Evolutionary conservation across 2,113 vertebrate species (phyloP), one percentile per base, ranked within the genome.

Genomic region (Pao palembangensis): DNA sequence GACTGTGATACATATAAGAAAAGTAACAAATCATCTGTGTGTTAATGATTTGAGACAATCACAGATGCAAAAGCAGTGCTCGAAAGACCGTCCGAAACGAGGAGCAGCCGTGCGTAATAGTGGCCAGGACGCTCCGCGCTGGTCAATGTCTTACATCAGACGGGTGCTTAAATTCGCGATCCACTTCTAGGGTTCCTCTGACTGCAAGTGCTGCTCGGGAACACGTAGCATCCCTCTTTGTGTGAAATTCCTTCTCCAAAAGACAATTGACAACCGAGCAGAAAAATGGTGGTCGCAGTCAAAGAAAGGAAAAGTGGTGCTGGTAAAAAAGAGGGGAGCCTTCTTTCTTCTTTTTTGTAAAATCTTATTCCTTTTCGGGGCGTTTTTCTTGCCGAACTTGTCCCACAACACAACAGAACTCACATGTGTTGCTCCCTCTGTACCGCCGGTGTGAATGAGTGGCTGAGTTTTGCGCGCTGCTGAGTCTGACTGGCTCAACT

Each of bases 191-290:
- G 88, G 89, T 82, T 85, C 88, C 75, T 89, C 88, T 72, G 87
- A 87, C 79, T 81, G 83, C 87, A 91, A 91, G 74, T 87, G 87
- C 65, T 79, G 78, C 73, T 79, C 71, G 69, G 72, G 78, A 77
- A 76, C 85, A 76, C 71, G 72, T 85, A 90, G 89, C 91, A 92
- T 92, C 90, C 87, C 80, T 88, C 69, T 78, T 67, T 60, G 61
- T 67, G 67, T 20, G 65, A 89, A 87, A 80, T 47, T 86, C 76
- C 70, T 16, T 54, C 74, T 78, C 75, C 78, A 80, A 68, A 71
- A 76, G 74, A 76, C 73, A 75, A 28, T 80, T 62, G 14, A 7
- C 10, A 13, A 8, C 14, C 6, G 44, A n/a, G 69, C 69, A 61
- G 64, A 61, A 51, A 76, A 51, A 80, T 71, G 59, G 60, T 61